Base-by-base conservation (phyloP, 2,888 invertebrate species). In the Parascotia fuliginaria region DNA sequence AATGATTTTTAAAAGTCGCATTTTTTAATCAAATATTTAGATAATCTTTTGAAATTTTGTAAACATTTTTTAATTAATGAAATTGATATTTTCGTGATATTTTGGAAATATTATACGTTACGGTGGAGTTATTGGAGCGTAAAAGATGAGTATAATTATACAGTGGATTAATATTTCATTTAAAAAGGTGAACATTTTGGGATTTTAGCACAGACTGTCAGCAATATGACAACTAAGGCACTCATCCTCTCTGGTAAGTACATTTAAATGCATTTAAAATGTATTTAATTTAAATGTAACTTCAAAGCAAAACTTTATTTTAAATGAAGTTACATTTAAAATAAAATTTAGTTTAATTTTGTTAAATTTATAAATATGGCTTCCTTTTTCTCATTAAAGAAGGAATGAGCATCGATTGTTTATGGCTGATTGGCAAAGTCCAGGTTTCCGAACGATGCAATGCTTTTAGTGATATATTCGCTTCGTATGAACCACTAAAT, bases 221-320 rank as follows among this genome's bases (percentile, higher is more conserved):
- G 24, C 9, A 22, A 60, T 0, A 75, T 75, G 77, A 64, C 62
- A 36, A 41, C 57, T 47, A 60, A 55, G 28, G 55, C 59, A n/a
- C 42, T 73, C 9, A 16, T 73, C 6, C 53, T 77, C 9, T 42
- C 73, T 42, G 81, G 79, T 80, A 55, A 77, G 78, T 75, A 13
- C 1, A 43, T 39, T 31, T 29, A 9, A 15, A 15, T 33, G 9
- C 4, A 41, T 9, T 22, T 41, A 4, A n/a, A n/a, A n/a, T n/a
- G 9, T n/a, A 6, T 29, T 15, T n/a, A 19, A 19, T 19, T n/a
- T n/a, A n/a, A n/a, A n/a, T n/a, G n/a, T n/a, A n/a, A n/a, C n/a
- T n/a, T n/a, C n/a, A n/a, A n/a, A n/a, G n/a, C n/a, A n/a, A n/a
- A n/a, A n/a, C n/a, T n/a, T n/a, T n/a, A n/a, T n/a, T n/a, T n/a